Percentiles rank a stretch among this genome's conserved stretches.
These are phyloP conservation scores for Falco columbarius DNA, from an alignment of 2,797 vertebrate species.

Conservation along the genomic window DNA sequence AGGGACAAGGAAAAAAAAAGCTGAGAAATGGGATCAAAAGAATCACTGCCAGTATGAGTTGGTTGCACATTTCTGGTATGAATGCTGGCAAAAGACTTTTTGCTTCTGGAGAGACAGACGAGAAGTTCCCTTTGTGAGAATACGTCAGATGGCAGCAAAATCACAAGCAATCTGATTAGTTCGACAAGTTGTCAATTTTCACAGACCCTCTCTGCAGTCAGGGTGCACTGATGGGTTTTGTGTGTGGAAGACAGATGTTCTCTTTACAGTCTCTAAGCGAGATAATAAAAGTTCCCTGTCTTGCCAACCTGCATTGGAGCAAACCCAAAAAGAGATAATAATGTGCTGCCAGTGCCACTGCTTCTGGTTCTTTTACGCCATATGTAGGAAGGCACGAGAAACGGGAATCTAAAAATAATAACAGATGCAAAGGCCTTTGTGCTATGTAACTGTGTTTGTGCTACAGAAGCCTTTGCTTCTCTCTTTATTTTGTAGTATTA, in stretches of 20 bases:
- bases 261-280: not conserved
- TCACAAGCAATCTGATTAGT: conserved; percentile 13
- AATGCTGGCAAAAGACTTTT: not conserved
- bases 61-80: not conserved
- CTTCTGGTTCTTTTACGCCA: conserved; percentile 6
- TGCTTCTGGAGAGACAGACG: not conserved
- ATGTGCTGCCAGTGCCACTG: not conserved
- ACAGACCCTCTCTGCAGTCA: not conserved
- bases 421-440: not conserved
- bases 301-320: not conserved
- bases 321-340: conserved; percentile 4
- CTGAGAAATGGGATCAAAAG: not conserved
- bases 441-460: not conserved
- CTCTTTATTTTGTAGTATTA: not conserved
- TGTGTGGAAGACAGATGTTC: conserved; percentile 44
- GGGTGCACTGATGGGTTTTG: not conserved
- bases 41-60: not conserved
- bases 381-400: not conserved
- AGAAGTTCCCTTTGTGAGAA: not conserved
- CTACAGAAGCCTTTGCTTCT: not conserved
- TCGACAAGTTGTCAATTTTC: conserved; percentile 49
- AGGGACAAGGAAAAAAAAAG: not conserved
- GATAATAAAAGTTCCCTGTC: conserved; percentile 34
- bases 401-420: conserved; percentile 2
- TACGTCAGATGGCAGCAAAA: not conserved